Evolutionary conservation across 2,113 vertebrate species (phyloP).

Genomic region (Aegithalos caudatus): DNA sequence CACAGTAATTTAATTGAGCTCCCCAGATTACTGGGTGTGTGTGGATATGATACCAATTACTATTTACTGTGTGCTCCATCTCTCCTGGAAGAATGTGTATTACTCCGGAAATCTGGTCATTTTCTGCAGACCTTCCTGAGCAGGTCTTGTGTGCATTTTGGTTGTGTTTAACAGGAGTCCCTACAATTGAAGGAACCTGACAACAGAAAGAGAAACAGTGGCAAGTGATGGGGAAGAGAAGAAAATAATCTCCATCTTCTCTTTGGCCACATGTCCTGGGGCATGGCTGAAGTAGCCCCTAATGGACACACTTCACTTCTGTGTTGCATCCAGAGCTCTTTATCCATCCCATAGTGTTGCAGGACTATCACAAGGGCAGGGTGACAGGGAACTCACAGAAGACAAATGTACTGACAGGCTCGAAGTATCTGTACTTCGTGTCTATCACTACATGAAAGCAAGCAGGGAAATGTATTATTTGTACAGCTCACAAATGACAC

Average conservation of each 20-base stretch:
- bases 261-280: background rate
- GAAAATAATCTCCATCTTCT: background rate
- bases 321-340: background rate
- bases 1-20: background rate
- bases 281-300: background rate
- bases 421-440: background rate
- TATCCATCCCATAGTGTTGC: background rate
- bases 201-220: background rate
- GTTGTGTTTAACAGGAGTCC: background rate
- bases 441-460: background rate
- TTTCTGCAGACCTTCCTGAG: background rate
- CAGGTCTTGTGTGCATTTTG: background rate
- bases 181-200: background rate
- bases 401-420: background rate
- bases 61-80: background rate
- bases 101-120: background rate
- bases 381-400: background rate
- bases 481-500: background rate
- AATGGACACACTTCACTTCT: background rate
- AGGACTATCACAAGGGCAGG: background rate
- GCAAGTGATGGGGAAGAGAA: background rate
- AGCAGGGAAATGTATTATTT: background rate
- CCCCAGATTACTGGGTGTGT: background rate
- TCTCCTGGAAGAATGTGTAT: background rate
- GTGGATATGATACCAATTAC: constrained; percentile 30